Evolutionary conservation across 1,140 invertebrate genomes (phyloP).

Genomic region (Euura saliciscinereae): DNA sequence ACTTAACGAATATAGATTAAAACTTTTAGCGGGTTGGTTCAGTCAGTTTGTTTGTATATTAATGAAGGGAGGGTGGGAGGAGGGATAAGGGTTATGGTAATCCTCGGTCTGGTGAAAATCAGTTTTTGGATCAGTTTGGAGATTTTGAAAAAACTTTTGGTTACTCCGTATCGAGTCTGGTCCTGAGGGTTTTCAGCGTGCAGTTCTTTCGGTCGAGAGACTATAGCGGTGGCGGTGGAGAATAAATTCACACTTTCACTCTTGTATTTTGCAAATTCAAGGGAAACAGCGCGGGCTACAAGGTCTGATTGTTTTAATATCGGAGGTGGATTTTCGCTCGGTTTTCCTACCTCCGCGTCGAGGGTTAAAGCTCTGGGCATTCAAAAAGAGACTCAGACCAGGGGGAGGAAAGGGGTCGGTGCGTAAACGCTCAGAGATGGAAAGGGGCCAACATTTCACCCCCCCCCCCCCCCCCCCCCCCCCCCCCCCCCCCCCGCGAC

Average conservation of each 20-base stretch:
- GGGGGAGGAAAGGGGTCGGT: background rate
- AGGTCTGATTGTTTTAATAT: conserved; percentile 13
- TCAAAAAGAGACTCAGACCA: background rate
- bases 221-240: background rate
- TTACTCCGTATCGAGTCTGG: background rate
- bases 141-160: background rate
- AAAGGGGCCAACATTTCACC: background rate
- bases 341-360: background rate
- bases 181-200: background rate
- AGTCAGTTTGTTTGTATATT: conserved; percentile 31
- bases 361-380: conserved; percentile 2
- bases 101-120: conserved; percentile 17
- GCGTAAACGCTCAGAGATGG: background rate
- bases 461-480: too few species aligned
- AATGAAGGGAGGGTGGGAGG: conserved; percentile 24
- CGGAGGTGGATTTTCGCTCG: background rate
- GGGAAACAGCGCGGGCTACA: conserved; percentile 25
- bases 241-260: conserved; percentile 30
- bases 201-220: background rate
- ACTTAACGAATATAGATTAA: conserved; percentile 58
- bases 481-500: too few species aligned
- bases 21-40: conserved; percentile 36
- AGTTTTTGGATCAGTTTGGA: background rate
- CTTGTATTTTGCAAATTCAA: conserved; percentile 31
- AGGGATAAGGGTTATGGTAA: conserved; percentile 27